Base-by-base conservation (phyloP, 2,888 invertebrate species). In the Chrysolina oricalcia region DNA sequence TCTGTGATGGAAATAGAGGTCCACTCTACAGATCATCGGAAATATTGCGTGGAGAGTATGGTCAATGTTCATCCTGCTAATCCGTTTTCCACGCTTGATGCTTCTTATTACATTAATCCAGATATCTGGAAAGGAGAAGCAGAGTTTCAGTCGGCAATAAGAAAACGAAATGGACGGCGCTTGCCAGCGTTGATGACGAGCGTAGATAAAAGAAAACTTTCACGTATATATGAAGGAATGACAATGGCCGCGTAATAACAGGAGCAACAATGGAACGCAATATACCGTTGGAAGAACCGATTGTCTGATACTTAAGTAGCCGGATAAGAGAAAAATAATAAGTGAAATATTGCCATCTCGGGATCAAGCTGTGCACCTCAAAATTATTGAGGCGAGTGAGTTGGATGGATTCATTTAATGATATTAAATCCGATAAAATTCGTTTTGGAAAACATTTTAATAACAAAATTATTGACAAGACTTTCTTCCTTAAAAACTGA, bases 141-240 rank as follows among this genome's bases (percentile, higher is more conserved):
- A 70, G 70, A 74, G 67, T 66, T 41, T 71, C 74, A 63, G 71
- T 71, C 35, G 27, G 67, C 67, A 71, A 74, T 74, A 66, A 48
- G 43, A 68, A 41, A 21, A 21, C 21, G 62, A 40, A 53, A 48
- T 69, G 59, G 66, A 65, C 67, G 81, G 78, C 76, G 76, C 75
- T 78, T 77, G 79, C 78, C 72, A 70, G 65, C 40, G 71, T 70
- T 73, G 76, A 76, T 86, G 86, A 86, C 86, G 85, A 86, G 83
- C 85, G 82, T 81, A 86, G 86, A 87, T 87, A 86, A 87, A 87
- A 85, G 87, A 87, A 83, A 86, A 84, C 70, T 85, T 87, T 85
- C 85, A 83, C 86, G 86, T 86, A 86, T 86, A 86, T 86, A 85
- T 87, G 87, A 87, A 85, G 83, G 83, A 83, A 82, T 79, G 81